Conservation (phyloP, 2,797 vertebrate genomes). For the Arnoldichthys spilopterus region DNA sequence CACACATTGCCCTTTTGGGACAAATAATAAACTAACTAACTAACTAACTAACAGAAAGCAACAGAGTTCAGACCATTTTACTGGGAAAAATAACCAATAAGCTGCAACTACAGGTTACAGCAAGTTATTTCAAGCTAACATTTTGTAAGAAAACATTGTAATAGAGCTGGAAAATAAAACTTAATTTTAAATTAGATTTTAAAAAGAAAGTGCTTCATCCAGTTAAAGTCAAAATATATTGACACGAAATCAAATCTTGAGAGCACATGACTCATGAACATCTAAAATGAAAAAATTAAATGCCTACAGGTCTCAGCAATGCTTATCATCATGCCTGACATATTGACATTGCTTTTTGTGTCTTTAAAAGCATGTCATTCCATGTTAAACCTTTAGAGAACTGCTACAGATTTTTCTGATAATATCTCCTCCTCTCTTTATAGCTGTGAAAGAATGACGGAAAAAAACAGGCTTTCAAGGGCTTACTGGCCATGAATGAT, state of each 20-base stretch:
- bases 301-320: background rate
- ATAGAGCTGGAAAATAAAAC: too few species aligned
- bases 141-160: too few species aligned
- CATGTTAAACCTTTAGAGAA: background rate
- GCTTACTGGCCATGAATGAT: background rate
- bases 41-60: too few species aligned
- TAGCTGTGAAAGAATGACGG: background rate
- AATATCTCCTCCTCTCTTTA: background rate
- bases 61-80: too few species aligned
- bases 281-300: background rate
- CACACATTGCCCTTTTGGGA: too few species aligned
- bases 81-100: too few species aligned
- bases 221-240: background rate
- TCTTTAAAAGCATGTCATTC: constrained; percentile 31
- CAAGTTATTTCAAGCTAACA: too few species aligned
- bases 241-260: background rate
- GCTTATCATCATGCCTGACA: background rate
- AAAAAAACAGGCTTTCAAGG: background rate
- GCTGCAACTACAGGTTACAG: too few species aligned
- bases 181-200: too few species aligned
- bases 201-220: too few species aligned
- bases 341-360: background rate
- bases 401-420: background rate
- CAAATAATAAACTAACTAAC: too few species aligned
- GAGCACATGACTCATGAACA: background rate